Conservation (phyloP, 2,113 vertebrate genomes). For the Prinia subflava region DNA sequence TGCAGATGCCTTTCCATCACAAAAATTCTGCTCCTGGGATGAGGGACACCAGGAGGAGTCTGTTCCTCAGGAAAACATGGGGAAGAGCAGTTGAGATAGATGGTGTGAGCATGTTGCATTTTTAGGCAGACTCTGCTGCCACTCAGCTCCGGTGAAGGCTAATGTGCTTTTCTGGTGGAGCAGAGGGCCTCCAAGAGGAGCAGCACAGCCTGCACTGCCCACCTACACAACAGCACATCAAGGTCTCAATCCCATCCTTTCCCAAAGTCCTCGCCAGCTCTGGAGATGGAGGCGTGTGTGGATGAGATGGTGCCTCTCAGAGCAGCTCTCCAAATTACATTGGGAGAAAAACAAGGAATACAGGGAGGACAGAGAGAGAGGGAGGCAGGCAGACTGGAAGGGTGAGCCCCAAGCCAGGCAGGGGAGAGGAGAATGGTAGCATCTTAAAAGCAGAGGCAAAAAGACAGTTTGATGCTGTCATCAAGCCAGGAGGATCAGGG, state of each 20-base stretch:
- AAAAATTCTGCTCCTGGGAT: background rate
- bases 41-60: background rate
- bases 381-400: background rate
- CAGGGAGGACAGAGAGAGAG: background rate
- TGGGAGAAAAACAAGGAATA: background rate
- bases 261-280: background rate
- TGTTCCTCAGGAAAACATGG: background rate
- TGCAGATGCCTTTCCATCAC: background rate
- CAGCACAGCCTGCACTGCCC: background rate
- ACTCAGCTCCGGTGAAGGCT: background rate
- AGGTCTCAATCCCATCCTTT: slow-evolving; percentile 27
- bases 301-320: background rate
- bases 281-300: slow-evolving; percentile 8
- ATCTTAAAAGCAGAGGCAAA: background rate
- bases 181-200: background rate
- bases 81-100: background rate
- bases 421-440: background rate
- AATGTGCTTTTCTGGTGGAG: background rate
- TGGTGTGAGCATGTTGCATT: background rate
- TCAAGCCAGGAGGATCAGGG: background rate
- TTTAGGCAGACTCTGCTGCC: background rate
- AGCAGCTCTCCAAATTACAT: background rate
- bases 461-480: background rate
- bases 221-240: background rate
- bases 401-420: background rate